Conservation (phyloP, 92 coral and sea anemone species). For the Palythoa grandis region DNA sequence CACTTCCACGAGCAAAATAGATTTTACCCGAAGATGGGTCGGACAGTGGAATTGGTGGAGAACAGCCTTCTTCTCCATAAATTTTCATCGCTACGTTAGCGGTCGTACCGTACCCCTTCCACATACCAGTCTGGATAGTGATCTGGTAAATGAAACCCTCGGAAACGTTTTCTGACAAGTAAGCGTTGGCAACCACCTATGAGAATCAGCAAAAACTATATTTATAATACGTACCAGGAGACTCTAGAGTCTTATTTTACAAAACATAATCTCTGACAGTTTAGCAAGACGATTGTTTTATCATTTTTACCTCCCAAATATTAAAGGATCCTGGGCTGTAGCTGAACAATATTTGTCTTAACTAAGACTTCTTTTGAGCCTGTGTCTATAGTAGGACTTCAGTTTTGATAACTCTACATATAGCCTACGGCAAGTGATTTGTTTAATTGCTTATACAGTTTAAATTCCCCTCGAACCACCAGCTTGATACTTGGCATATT, state of each 20-base stretch:
- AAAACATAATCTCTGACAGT: no score
- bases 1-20: conserved; percentile 88
- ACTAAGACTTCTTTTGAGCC: no score
- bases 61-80: conserved; percentile 69
- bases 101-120: conserved; percentile 85
- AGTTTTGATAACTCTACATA: not conserved
- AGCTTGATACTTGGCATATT: no score
- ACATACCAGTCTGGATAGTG: conserved; percentile 86
- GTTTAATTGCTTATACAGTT: no score
- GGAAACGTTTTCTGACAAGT: conserved; percentile 49
- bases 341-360: no score
- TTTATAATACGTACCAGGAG: not conserved
- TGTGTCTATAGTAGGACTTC: no score
- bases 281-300: no score
- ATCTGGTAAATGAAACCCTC: conserved; percentile 67
- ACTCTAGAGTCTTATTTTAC: not conserved
- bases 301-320: no score
- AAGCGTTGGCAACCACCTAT: conserved; percentile 79
- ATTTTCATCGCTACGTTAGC: conserved; percentile 78
- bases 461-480: no score
- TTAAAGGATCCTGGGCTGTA: no score
- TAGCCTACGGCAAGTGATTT: not conserved
- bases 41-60: conserved; percentile 67
- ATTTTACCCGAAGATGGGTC: conserved; percentile 61
- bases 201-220: not conserved